Evolutionary conservation across 2,888 invertebrate species (phyloP).

Genomic region (Andrena praecox): DNA sequence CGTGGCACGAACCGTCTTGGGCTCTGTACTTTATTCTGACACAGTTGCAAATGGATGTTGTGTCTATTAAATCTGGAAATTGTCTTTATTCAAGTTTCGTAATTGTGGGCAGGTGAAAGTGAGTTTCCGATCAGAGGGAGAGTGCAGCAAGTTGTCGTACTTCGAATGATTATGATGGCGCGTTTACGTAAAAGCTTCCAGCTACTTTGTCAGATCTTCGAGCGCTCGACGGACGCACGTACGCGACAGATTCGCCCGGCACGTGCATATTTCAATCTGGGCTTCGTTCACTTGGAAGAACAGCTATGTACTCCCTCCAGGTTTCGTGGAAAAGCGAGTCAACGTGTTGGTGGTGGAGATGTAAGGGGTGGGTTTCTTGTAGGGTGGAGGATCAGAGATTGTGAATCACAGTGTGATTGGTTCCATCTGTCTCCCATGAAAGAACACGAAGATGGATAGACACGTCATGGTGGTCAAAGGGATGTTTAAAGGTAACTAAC

Average conservation of each 20-base stretch:
- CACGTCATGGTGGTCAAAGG: no score
- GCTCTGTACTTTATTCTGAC: no score
- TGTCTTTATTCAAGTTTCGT: no score
- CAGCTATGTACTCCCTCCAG: conserved; percentile 15
- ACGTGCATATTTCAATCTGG: conserved; percentile 51
- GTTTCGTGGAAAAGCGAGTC: conserved; percentile 1
- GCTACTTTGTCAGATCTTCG: conserved; percentile 51
- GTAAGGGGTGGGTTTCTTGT: no score
- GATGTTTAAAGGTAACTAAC: not conserved
- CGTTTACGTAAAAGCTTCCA: conserved; percentile 52
- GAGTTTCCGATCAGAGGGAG: not conserved
- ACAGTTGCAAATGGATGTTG: no score
- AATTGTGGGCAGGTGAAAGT: not conserved
- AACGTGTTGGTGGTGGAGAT: not conserved
- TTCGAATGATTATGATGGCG: conserved; percentile 6
- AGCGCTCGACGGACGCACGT: conserved; percentile 47
- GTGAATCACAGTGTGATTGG: no score
- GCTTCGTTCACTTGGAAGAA: conserved; percentile 41
- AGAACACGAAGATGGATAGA: no score
- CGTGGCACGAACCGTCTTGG: no score
- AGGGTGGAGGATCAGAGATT: no score
- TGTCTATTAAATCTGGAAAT: no score
- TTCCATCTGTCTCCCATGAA: no score
- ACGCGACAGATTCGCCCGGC: conserved; percentile 50
- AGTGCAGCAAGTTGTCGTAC: not conserved